phyloP scores from a whole-genome alignment of 2,888 invertebrate genomes.

The Luperina testacea region DNA sequence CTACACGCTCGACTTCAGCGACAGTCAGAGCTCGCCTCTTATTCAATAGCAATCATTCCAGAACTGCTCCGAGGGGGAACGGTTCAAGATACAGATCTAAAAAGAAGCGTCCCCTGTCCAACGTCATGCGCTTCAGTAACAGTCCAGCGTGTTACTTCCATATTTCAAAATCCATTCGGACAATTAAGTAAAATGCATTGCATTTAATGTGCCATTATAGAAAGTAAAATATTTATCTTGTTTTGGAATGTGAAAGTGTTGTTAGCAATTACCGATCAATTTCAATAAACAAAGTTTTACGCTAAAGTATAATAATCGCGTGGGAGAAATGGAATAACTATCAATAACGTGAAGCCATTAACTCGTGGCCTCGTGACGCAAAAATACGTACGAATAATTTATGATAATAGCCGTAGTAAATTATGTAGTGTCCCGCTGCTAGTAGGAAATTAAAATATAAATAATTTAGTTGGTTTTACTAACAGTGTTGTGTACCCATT shows the following conservation, averaged over 20 bases:
- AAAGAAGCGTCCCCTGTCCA: constrained; percentile 8
- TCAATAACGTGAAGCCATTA: constrained; percentile 70
- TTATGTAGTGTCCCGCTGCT: constrained; percentile 67
- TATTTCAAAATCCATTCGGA: constrained; percentile 40
- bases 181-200: constrained; percentile 55
- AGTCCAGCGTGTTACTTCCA: constrained; percentile 27
- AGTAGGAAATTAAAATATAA: constrained; percentile 52
- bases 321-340: constrained; percentile 69
- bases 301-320: constrained; percentile 70
- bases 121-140: constrained; percentile 10
- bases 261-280: constrained; percentile 55
- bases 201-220: constrained; percentile 65
- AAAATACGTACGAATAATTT: constrained; percentile 67
- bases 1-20: constrained; percentile 94
- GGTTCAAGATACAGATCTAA: constrained; percentile 87
- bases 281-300: constrained; percentile 63
- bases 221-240: constrained; percentile 62
- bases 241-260: constrained; percentile 69
- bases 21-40: constrained; percentile 93
- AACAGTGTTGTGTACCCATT: constrained; percentile 25
- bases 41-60: constrained; percentile 91
- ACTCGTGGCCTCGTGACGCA: constrained; percentile 69
- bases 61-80: constrained; percentile 88
- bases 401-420: constrained; percentile 67
- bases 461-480: constrained; percentile 43